Percentiles rank a stretch among this genome's conserved stretches.
These are phyloP conservation scores for Eonycteris spelaea DNA, from an alignment of 2,113 vertebrate species.

Conservation along the genomic window DNA sequence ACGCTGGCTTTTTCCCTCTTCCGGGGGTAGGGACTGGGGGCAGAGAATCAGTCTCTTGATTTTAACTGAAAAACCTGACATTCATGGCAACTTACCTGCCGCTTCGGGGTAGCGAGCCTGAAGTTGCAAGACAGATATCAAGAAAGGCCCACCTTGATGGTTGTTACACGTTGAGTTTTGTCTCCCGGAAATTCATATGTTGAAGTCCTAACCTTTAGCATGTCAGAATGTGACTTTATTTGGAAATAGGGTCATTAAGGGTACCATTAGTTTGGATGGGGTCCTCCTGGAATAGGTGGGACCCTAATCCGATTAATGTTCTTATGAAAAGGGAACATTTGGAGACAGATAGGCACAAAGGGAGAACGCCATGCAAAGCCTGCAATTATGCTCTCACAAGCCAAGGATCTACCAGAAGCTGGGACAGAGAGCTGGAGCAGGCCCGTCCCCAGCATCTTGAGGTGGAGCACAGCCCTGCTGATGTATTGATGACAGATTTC, in stretches of 20 bases:
- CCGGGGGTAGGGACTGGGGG: fast-evolving
- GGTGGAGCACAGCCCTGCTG: no score
- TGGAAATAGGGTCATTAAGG: neutral
- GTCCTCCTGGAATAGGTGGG: neutral
- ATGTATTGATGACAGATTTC: neutral
- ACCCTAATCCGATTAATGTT: neutral
- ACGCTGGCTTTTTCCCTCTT: neutral
- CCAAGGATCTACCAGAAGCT: neutral
- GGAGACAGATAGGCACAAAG: neutral
- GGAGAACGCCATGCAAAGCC: neutral
- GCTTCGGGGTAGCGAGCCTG: neutral
- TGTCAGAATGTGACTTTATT: neutral
- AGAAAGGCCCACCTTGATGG: neutral
- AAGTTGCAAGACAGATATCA: neutral
- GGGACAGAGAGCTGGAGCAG: neutral
- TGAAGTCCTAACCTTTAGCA: neutral
- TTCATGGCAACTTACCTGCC: neutral
- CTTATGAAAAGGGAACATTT: neutral
- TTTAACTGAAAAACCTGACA: neutral
- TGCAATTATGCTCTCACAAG: neutral
- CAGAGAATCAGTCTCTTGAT: neutral
- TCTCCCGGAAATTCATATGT: neutral
- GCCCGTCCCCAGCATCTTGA: no score
- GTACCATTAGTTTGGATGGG: neutral
- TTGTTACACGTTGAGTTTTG: neutral